Evolutionary conservation across 1,140 invertebrate species (phyloP), one percentile per base, ranked within the genome.

Genomic region (Lutraria rhynchaena): DNA sequence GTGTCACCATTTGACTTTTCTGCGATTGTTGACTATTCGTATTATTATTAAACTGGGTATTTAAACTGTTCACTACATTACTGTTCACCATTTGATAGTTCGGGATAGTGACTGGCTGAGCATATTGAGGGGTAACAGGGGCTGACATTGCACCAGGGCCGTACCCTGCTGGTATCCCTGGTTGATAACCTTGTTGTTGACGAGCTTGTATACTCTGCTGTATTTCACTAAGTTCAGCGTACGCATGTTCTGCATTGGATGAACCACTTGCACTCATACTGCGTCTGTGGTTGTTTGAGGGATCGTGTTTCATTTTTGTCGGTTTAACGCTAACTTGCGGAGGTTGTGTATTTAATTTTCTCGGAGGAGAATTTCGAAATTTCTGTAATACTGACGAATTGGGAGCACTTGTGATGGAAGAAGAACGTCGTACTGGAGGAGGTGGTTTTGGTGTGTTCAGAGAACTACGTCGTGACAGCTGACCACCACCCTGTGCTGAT

Each of bases 401-500:
- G 7, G 87, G 58, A 15, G 92, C 92, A 51, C 92, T 94, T 31
- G 95, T 95, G 71, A 97, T 96, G 46, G 96, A 97, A 0, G 97
- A 96, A 15, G 96, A 97, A 49, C 96, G 93, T 81, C 97, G 93
- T 0, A 97, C 96, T 2, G 97, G 97, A 41, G 97, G 97, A 37
- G 96, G 95, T 37, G 96, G 96, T 91, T 97, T 95, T 55, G 94
- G 92, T 81, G 92, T 92, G 85, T 95, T 95, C 81, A 95, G 93
- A 51, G 95, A 96, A 87, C 93, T 93, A 85, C 94, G 92, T 29
- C 94, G 94, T 73, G 92, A 89, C 51, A 92, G 91, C 37, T 46
- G 81, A 44, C 65, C 76, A 22, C 55, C 69, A 22, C 55, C 69
- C 19, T 77, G 61, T n/a, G 84, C 86, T 31, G 86, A 88, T 55